phyloP scores from a whole-genome alignment of 1,140 invertebrate genomes.

The Drosophila novamexicana region DNA sequence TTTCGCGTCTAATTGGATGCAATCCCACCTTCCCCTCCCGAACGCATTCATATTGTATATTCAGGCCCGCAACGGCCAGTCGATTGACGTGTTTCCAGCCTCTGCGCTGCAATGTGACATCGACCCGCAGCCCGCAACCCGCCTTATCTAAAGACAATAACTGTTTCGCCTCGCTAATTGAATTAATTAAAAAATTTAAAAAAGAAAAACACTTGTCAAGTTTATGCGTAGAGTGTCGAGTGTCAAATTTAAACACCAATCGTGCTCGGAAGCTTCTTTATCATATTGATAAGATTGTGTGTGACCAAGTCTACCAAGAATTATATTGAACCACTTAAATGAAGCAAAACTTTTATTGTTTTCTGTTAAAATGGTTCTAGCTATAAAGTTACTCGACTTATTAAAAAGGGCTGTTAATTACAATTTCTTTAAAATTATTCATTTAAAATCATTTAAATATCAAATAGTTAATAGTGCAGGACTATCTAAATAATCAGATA shows the following conservation, averaged over 20 bases:
- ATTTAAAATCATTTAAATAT: too few relatives aligned
- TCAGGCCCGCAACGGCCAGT: not conserved
- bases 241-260: not conserved
- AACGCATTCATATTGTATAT: slow-evolving; percentile 1
- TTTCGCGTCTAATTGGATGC: slow-evolving; percentile 48
- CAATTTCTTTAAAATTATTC: too few relatives aligned
- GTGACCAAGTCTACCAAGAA: not conserved
- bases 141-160: slow-evolving; percentile 60
- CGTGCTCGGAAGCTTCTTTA: not conserved
- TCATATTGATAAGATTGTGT: slow-evolving; percentile 12
- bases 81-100: slow-evolving; percentile 23
- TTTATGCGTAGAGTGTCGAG: not conserved
- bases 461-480: too few relatives aligned
- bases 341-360: too few relatives aligned
- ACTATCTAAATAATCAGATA: too few relatives aligned
- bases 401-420: too few relatives aligned
- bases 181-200: slow-evolving; percentile 58
- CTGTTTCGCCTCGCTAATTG: slow-evolving; percentile 65
- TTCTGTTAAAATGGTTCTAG: too few relatives aligned
- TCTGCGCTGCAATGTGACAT: slow-evolving; percentile 26
- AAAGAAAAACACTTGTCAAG: slow-evolving; percentile 3
- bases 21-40: slow-evolving; percentile 38
- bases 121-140: slow-evolving; percentile 14
- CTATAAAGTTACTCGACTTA: too few relatives aligned
- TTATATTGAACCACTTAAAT: too few relatives aligned